Base-by-base conservation (phyloP, 1,140 invertebrate species). In the Berghia stephanieae region DNA sequence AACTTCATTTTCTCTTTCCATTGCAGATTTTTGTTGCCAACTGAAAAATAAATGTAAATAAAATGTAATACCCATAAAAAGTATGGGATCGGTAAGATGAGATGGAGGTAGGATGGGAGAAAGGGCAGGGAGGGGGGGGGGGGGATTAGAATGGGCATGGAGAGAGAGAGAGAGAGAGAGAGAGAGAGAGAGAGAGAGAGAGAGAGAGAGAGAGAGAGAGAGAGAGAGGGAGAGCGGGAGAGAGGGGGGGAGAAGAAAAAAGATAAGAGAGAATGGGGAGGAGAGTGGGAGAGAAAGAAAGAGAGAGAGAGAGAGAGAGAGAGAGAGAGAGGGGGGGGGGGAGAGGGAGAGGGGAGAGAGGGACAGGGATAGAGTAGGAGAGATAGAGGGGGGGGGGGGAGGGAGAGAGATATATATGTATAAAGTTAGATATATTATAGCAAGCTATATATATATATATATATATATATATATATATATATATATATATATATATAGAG, bases 1-100 rank as follows among this genome's bases (percentile, higher is more conserved):
- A 67, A 67, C 4, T 89, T 87, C 91, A 92, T 91, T 72, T 91
- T 91, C 49, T 90, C 87, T 3, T 75, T 60, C 83, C 83, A 67
- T 16, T 67, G 63, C 3, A 67, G 34, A 18, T 67, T 67, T 18
- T 67, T 40, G 38, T 67, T 67, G 16, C 18, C 63, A 67, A 40
- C 63, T 67, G 63, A 16, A 21, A 13, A 5, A 34, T 13, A 49
- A 10, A 13, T 13, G 46, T 10, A 49, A 13, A 49, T n/a, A 3
- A 34, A 36, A 18, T 18, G 57, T n/a, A n/a, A n/a, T n/a, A n/a
- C n/a, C n/a, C n/a, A n/a, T n/a, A n/a, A n/a, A n/a, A n/a, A n/a
- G n/a, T n/a, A n/a, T n/a, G n/a, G n/a, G n/a, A n/a, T n/a, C n/a
- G n/a, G 57, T 6, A 60, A 24, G 10, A 8, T 10, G 4, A 31